Conservation (phyloP, 1,140 invertebrate species). For the Pantala flavescens region DNA sequence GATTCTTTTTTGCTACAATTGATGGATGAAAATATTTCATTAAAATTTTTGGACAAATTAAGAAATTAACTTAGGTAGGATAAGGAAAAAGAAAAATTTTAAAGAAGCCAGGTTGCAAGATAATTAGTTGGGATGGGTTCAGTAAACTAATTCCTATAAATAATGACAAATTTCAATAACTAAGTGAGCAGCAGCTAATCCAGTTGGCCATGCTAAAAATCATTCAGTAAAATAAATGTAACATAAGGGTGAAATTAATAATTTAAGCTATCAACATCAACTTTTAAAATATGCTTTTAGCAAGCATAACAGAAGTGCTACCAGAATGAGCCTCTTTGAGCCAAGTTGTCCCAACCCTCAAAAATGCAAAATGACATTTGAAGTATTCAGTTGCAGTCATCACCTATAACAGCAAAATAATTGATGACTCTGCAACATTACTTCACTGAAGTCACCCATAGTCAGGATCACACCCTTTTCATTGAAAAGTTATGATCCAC, state of each 20-base stretch:
- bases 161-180: not conserved
- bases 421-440: not conserved
- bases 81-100: no score
- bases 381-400: not conserved
- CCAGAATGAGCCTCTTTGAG: not conserved
- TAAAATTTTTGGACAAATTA: no score
- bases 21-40: no score
- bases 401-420: constrained; percentile 7
- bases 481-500: not conserved
- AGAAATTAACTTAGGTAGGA: no score
- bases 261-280: not conserved
- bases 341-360: not conserved
- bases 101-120: no score
- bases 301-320: not conserved
- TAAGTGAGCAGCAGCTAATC: not conserved
- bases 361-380: constrained; percentile 8
- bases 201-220: not conserved
- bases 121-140: no score
- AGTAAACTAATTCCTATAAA: no score
- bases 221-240: not conserved
- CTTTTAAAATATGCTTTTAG: not conserved
- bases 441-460: not conserved
- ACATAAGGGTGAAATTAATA: not conserved
- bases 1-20: no score
- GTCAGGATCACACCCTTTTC: not conserved